Evolutionary conservation across 2,797 vertebrate genomes (phyloP).

Genomic region (Petrocephalus schoutedeni): DNA sequence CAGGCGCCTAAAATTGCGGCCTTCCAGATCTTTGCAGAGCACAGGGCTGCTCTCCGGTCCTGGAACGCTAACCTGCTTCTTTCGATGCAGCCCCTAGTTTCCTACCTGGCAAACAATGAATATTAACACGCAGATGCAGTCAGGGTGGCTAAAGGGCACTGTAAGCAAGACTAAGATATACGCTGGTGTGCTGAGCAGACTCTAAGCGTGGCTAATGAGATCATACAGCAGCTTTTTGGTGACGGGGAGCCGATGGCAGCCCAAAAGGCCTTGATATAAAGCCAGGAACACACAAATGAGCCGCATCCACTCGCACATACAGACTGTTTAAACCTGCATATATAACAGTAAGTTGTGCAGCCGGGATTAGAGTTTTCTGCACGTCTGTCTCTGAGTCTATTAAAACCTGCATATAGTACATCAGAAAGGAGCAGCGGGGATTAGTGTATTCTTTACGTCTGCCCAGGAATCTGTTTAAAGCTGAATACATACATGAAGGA

Average conservation of each 20-base stretch:
- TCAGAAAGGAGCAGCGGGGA: not conserved
- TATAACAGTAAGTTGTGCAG: not conserved
- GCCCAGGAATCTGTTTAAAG: no score
- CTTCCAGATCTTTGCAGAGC: not conserved
- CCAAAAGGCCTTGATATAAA: not conserved
- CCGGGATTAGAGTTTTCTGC: not conserved
- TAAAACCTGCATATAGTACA: not conserved
- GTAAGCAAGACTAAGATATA: not conserved
- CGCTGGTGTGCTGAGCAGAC: not conserved
- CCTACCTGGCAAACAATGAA: not conserved
- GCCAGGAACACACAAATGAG: not conserved
- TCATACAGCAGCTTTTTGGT: not conserved
- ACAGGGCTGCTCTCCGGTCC: not conserved
- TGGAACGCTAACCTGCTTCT: not conserved
- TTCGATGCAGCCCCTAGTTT: not conserved
- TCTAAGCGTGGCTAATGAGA: not conserved
- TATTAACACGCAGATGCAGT: not conserved
- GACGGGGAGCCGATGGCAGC: not conserved
- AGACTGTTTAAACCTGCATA: not conserved
- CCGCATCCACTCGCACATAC: not conserved
- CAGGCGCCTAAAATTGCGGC: not conserved
- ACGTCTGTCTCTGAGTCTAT: not conserved
- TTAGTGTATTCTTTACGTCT: no score
- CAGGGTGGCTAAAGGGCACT: not conserved
- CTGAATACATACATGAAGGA: no score